phyloP scores from a whole-genome alignment of 2,888 invertebrate species.

The Cryptocephalus primarius region DNA sequence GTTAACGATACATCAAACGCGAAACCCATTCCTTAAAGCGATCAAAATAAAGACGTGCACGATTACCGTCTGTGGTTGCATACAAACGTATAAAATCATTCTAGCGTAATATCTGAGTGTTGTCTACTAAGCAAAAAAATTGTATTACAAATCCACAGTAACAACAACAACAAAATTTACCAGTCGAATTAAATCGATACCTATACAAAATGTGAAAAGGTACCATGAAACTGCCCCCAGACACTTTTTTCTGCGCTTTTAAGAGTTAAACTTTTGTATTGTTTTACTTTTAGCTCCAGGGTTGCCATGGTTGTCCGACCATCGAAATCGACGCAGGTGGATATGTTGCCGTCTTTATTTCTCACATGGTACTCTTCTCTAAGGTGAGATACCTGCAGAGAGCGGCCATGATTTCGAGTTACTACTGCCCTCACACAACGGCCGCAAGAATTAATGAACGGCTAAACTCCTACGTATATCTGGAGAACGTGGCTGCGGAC shows the following conservation, averaged over 20 bases:
- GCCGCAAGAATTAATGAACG: constrained; percentile 24
- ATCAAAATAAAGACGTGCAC: no score
- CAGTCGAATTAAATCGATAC: no score
- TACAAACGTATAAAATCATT: no score
- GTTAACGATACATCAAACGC: no score
- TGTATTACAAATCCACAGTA: no score
- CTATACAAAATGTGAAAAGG: no score
- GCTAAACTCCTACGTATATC: constrained; percentile 23
- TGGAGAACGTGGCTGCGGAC: constrained; percentile 1
- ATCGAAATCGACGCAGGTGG: constrained; percentile 24
- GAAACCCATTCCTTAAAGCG: no score
- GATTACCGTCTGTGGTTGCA: no score
- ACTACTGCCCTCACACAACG: constrained; percentile 28
- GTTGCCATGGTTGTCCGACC: constrained; percentile 13
- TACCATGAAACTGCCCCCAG: no score
- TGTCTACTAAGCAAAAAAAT: no score
- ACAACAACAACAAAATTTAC: no score
- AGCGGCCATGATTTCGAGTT: constrained; percentile 33
- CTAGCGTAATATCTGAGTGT: no score
- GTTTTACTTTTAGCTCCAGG: constrained; percentile 29
- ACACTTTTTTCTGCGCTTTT: constrained; percentile 13
- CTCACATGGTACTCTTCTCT: constrained; percentile 3
- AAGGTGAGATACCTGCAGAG: constrained; percentile 12
- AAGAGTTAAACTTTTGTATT: constrained; percentile 29
- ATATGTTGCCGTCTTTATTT: constrained; percentile 10